phyloP scores from a whole-genome alignment of 2,797 vertebrate species.

The Characodon lateralis region DNA sequence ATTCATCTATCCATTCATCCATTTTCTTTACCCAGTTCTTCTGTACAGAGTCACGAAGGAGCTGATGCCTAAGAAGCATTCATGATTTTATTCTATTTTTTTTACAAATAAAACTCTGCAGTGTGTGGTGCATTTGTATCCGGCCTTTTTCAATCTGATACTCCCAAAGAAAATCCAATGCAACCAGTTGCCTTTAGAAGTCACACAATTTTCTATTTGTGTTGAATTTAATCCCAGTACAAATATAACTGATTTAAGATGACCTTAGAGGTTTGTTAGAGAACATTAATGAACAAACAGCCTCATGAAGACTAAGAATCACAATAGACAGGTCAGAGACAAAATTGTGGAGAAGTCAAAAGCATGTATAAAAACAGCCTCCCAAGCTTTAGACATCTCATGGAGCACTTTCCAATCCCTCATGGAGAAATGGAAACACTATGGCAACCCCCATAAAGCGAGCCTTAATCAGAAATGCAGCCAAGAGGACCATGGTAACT shows the following conservation, averaged over 20 bases:
- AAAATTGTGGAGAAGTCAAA: background rate
- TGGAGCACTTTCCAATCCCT: background rate
- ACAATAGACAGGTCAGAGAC: background rate
- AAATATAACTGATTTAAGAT: background rate
- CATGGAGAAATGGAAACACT: background rate
- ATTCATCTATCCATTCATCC: no score
- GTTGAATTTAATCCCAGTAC: no score
- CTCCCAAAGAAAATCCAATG: background rate
- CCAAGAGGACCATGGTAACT: background rate
- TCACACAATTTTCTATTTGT: no score
- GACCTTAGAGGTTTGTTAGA: background rate
- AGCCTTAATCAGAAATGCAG: background rate
- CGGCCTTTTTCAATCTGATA: no score
- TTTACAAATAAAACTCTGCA: background rate
- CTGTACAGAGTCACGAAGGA: no score
- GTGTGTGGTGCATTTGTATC: background rate
- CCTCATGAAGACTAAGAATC: background rate
- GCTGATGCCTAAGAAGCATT: no score
- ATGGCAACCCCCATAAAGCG: background rate
- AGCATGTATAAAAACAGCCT: background rate
- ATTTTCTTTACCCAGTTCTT: no score
- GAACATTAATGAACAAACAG: background rate
- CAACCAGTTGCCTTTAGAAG: background rate
- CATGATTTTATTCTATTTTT: background rate
- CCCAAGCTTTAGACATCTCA: background rate